Base-by-base conservation (phyloP, 2,797 vertebrate genomes). In the Mionectes olivaceus region DNA sequence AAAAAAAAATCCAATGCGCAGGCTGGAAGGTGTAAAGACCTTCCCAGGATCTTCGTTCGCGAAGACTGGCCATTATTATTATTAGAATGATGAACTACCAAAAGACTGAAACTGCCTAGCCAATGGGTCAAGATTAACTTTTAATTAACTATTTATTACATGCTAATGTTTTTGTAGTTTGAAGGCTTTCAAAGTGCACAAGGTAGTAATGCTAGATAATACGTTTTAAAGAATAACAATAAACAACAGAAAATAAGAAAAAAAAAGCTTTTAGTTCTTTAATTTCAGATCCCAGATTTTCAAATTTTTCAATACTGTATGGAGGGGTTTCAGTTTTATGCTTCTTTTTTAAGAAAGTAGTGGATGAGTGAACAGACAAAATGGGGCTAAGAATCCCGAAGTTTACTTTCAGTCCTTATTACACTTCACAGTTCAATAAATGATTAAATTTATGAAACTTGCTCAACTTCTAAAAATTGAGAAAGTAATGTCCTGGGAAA, bases 281-380 rank as follows among this genome's bases (percentile, higher is more conserved):
- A 35, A 52, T 69, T 73, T 59, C 4, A 53, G 19, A 41, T 43
- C 71, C 10, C 23, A 57, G 32, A 83, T 71, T 59, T 88, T 49
- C 23, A 56, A 30, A 68, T 83, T 24, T 41, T 60, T 8, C 25
- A 44, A 1, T 46, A 30, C 23, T 35, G 4, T 60, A 1, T 47
- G 21, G 13, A 65, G 22, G 6, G 8, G 47, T 86, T 83, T 80
- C 37, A 70, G n/a, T 65, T 81, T 61, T n/a, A 3, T 3, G 3
- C 7, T 44, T 52, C 4, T 68, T 50, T 83, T 76, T 52, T 21
- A 67, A 60, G 2, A 5, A 27, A 61, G 12, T 22, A 83, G n/a
- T 30, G 23, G 23, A 13, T 52, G 30, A 64, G 30, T 32, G 10
- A 12, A 39, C 0, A 8, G 46, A 41, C 0, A 16, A 27, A 44